Evolutionary conservation across 2,113 vertebrate species (phyloP), one percentile per base, ranked within the genome.

Genomic region (Muntiacus muntjak): DNA sequence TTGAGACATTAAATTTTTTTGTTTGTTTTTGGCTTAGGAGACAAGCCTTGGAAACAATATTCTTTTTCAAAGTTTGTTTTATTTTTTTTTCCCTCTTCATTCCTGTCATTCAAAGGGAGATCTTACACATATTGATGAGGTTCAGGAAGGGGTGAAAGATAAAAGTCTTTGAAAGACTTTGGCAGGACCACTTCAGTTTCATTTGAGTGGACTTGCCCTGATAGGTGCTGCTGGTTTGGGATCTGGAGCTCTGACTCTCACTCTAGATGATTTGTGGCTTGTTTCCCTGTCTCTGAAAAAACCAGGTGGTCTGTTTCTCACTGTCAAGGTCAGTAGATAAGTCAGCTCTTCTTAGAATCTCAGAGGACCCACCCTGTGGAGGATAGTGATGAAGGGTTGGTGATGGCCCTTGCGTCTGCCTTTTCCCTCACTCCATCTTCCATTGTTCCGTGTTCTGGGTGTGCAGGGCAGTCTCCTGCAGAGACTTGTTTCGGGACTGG

Each of bases 1-100:
- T 5, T n/a, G 87, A 91, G 84, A 95, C 54, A 93, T 89, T 94
- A 28, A 45, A 3, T 1, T 52, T 21, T 50, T 82, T 81, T 50
- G 23, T 92, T n/a, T 64, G 13, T 94, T 86, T 88, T 58, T 76
- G 54, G 74, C 67, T 98, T 64, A 95, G 57, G 52, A 47, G 62
- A 57, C 36, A 90, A 54, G 45, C 19, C 26, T 62, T 95, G 85
- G 50, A 74, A 97, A 89, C 85, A 91, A 71, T 94, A 55, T 67
- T 95, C 33, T 84, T 90, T 23, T 58, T 93, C 40, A 93, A 95
- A 98, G 91, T 50, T 50, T 71, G 0, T 19, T 58, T 95, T 82
- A 36, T 14, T 96, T 82, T 33, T 33, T 17, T 83, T 52, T 23
- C 12, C 47, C 67, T 64, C 23, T 92, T 71, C 60, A 82, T 40